Base-by-base conservation (phyloP, 2,113 vertebrate genomes). In the Poecile atricapillus region DNA sequence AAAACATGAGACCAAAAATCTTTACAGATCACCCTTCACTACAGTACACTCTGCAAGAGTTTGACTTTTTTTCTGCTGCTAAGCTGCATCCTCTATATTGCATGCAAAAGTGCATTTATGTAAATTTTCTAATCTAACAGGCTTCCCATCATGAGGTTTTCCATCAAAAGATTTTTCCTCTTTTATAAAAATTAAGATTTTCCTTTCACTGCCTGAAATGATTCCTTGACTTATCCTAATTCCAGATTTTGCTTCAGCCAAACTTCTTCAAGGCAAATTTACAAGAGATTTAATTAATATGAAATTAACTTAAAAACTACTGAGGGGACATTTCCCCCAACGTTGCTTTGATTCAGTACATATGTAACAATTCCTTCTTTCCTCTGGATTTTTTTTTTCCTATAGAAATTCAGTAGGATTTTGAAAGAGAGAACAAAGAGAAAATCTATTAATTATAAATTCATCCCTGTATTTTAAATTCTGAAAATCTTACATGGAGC, bases 401-500 rank as follows among this genome's bases (percentile, higher is more conserved):
- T 75, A 11, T 18, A 70, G n/a, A 70, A n/a, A 59, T 33, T 30
- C 18, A 65, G 30, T 1, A 41, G 52, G 39, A 30, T 43, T 89
- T 30, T 49, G 10, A 15, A 73, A 78, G 46, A 65, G 10, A 62
- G 1, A 23, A 33, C 7, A 63, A 69, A 53, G 30, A 25, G 3
- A 78, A 78, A 86, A 85, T 7, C 20, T 43, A 13, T 3, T 5
- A 44, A n/a, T 41, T 59, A 35, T 16, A 41, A 56, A 46, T 13
- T 14, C 24, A 43, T n/a, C 12, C 23, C 16, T 2, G 3, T 71
- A 43, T 75, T 67, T 91, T 86, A 8, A 68, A 58, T 87, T 89
- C 83, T 87, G 59, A 53, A 75, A 87, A 31, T 87, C 83, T 93
- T 93, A 86, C 91, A 88, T 80, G 75, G 94, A 92, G 74, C n/a